phyloP scores from a whole-genome alignment of 30 jellyfish, hydroid and myxozoan species.

The Hydractinia echinata region DNA sequence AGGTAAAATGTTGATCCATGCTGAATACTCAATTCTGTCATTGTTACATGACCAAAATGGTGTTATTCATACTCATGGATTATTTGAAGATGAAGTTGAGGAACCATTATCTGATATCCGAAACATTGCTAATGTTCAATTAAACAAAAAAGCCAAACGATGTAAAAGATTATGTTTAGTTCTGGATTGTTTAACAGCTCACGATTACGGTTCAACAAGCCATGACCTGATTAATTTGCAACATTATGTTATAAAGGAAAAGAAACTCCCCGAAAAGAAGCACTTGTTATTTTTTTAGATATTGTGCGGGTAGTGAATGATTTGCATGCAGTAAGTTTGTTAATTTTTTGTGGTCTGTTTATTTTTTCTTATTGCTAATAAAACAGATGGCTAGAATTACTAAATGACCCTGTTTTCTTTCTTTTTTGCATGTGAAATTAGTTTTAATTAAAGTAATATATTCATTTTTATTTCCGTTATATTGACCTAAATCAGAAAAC shows the following conservation, averaged over 20 bases:
- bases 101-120: constrained; percentile 31
- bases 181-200: constrained; percentile 86
- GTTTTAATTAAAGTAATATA: too few species aligned
- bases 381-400: too few species aligned
- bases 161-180: constrained; percentile 84
- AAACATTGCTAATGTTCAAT: constrained; percentile 25
- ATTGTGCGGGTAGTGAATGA: constrained; percentile 74
- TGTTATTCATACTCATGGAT: constrained; percentile 88
- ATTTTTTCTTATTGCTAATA: too few species aligned
- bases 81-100: constrained; percentile 87
- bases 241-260: constrained; percentile 84
- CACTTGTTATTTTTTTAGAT: constrained; percentile 78
- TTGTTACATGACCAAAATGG: constrained; percentile 83
- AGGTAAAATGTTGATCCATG: constrained; percentile 88
- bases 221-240: constrained; percentile 83
- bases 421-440: too few species aligned
- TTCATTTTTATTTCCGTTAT: too few species aligned
- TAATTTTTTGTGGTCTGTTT: not conserved
- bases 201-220: constrained; percentile 63
- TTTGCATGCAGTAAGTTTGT: constrained; percentile 65
- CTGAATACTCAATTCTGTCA: constrained; percentile 85
- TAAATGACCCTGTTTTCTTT: too few species aligned
- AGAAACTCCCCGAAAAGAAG: constrained; percentile 79
- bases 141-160: constrained; percentile 30
- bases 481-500: too few species aligned